phyloP scores from a whole-genome alignment of 1,140 invertebrate genomes.

The Monochamus saltuarius region DNA sequence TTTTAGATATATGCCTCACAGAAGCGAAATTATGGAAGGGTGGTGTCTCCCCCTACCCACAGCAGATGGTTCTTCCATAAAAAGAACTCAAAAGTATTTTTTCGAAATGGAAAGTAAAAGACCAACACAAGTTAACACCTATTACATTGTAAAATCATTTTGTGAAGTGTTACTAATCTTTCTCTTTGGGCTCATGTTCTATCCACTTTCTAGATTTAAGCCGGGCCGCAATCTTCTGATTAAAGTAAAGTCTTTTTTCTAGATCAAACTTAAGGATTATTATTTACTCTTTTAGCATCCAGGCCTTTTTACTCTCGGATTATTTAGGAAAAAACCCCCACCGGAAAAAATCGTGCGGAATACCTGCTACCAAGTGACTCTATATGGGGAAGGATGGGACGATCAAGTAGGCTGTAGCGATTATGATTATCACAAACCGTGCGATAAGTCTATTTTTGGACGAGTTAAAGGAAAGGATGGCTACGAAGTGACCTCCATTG shows the following conservation, averaged over 20 bases:
- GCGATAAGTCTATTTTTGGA: conserved; percentile 68
- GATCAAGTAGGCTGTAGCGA: conserved; percentile 59
- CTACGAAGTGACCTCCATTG: conserved; percentile 77
- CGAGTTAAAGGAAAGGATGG: conserved; percentile 67
- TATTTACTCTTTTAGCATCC: conserved; percentile 54
- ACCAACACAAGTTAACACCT: conserved; percentile 2
- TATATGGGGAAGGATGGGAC: conserved; percentile 79
- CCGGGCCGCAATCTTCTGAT: conserved; percentile 56
- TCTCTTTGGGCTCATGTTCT: conserved; percentile 63
- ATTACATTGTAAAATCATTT: background rate
- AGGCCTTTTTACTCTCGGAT: conserved; percentile 70
- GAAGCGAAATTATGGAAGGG: background rate
- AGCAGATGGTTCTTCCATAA: background rate
- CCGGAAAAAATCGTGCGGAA: conserved; percentile 63
- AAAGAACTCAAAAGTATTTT: conserved; percentile 9
- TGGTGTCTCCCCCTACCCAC: background rate
- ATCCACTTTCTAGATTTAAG: conserved; percentile 64
- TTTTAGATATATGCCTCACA: background rate
- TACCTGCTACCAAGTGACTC: conserved; percentile 64
- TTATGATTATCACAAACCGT: conserved; percentile 43
- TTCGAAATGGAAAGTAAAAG: conserved; percentile 1
- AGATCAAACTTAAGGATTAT: background rate
- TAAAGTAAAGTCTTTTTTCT: conserved; percentile 4
- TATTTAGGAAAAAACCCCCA: conserved; percentile 68
- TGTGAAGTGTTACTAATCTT: conserved; percentile 52